These are phyloP conservation scores for Amphilophus citrinellus DNA, from an alignment of 2,113 vertebrate species.

Conservation along the genomic window DNA sequence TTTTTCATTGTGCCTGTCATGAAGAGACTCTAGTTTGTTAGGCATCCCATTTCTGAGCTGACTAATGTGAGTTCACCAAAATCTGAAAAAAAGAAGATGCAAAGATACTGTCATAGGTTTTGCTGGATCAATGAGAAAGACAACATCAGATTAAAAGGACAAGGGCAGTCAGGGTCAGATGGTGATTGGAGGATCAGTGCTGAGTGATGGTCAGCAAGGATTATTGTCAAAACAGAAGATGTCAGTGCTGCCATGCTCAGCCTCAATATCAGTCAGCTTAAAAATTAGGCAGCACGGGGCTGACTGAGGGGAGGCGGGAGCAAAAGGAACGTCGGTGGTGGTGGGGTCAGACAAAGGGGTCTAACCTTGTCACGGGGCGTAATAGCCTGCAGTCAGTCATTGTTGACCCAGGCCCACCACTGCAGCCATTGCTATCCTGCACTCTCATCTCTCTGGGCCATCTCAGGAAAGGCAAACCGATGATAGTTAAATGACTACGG, in stretches of 20 bases:
- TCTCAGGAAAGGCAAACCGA: slow-evolving; percentile 50
- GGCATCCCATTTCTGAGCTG: slow-evolving; percentile 16
- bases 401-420: slow-evolving; percentile 51
- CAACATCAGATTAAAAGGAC: slow-evolving; percentile 45
- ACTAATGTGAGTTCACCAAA: slow-evolving; percentile 25
- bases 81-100: slow-evolving; percentile 9
- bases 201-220: slow-evolving; percentile 59
- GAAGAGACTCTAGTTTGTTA: slow-evolving; percentile 31
- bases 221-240: slow-evolving; percentile 61
- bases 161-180: slow-evolving; percentile 27
- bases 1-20: slow-evolving; percentile 33
- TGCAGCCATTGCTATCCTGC: slow-evolving; percentile 58
- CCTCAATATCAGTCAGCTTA: slow-evolving; percentile 48
- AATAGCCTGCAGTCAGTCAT: slow-evolving; percentile 68
- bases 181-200: slow-evolving; percentile 40
- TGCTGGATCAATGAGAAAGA: slow-evolving; percentile 16
- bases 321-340: slow-evolving; percentile 16
- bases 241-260: slow-evolving; percentile 23
- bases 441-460: slow-evolving; percentile 42
- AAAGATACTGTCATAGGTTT: slow-evolving; percentile 6
- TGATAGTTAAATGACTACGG: slow-evolving; percentile 40
- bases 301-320: slow-evolving; percentile 5
- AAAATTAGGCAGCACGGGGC: slow-evolving; percentile 23
- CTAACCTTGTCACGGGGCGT: slow-evolving; percentile 64
- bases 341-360: slow-evolving; percentile 27